These are phyloP conservation scores for Pangasius macronema DNA, from an alignment of 2,797 vertebrate species.

Conservation along the genomic window DNA sequence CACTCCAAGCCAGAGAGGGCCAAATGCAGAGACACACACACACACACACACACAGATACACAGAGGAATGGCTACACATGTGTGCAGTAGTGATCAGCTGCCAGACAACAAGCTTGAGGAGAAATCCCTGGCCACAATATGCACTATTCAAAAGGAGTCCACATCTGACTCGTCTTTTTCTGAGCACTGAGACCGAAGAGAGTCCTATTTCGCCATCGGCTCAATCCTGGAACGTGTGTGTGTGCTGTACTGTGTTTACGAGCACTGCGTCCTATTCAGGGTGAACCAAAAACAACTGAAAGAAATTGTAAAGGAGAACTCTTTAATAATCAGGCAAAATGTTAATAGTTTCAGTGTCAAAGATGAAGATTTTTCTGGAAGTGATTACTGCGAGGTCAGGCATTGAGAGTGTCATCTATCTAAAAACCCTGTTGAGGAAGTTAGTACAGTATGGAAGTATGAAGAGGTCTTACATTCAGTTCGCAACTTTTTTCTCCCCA, in stretches of 20 bases:
- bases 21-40: neutral
- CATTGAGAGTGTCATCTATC: no score
- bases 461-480: no score
- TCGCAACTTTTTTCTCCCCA: no score
- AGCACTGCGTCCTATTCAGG: neutral
- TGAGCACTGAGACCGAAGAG: neutral
- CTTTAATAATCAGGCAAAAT: neutral
- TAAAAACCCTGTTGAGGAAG: no score
- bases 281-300: constrained; percentile 17
- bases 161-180: constrained; percentile 13
- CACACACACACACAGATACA: neutral
- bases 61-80: constrained; percentile 14
- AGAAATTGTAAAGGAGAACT: neutral
- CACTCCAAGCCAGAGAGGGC: neutral
- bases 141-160: constrained; percentile 17
- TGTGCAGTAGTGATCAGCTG: constrained; percentile 18
- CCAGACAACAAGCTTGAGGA: constrained; percentile 23
- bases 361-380: constrained; percentile 3
- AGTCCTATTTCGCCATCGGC: neutral
- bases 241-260: no score
- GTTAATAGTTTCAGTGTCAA: neutral
- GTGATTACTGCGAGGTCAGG: neutral
- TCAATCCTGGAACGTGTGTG: constrained; percentile 18
- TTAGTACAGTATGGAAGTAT: no score
- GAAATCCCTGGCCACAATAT: constrained; percentile 24